Evolutionary conservation across 2,113 vertebrate genomes (phyloP), one percentile per base, ranked within the genome.

Genomic region (Scartelaos histophorus): DNA sequence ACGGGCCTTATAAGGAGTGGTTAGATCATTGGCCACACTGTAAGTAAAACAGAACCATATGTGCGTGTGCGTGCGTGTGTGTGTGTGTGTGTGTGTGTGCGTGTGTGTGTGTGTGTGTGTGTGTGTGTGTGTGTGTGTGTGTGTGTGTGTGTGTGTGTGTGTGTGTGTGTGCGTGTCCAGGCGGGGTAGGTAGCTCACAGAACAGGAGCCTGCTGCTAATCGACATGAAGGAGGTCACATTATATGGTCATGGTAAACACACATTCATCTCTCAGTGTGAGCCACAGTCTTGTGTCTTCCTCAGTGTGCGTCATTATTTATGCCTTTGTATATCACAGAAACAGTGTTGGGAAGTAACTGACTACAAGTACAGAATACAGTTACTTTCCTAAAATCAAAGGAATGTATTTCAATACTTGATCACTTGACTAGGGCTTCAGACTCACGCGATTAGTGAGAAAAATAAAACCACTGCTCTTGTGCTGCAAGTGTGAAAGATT

Each of bases 1-100:
- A 92, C 93, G 75, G 83, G 75, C 93, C 93, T 90, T 94, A 93
- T 93, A 94, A 91, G 93, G 92, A 93, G 74, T 57, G 89, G 91
- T 91, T 91, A 89, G 91, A 92, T 92, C 91, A 92, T 82, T 86
- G 87, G 84, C 90, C 83, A 88, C 91, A 88, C 88, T 80, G 85
- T 90, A 76, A 76, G 85, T 82, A 90, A 89, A 92, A 89, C 84
- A 90, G 86, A 88, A 91, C 88, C 87, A 89, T 90, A 86, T 90
- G 35, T 73, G 76, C 69, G 74, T 82, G 58, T 76, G 51, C 70
- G 62, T 66, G 38, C 56, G 71, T 80, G 69, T 73, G 45, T 62
- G 66, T 67, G 35, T 62, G 62, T 74, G 47, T 54, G 69, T 66
- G 69, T 69, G 62, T 64, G 70, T 53, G 60, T 69, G 35, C 12